Base-by-base conservation (phyloP, 2,888 invertebrate species). In the Drosophila glabriapex region DNA sequence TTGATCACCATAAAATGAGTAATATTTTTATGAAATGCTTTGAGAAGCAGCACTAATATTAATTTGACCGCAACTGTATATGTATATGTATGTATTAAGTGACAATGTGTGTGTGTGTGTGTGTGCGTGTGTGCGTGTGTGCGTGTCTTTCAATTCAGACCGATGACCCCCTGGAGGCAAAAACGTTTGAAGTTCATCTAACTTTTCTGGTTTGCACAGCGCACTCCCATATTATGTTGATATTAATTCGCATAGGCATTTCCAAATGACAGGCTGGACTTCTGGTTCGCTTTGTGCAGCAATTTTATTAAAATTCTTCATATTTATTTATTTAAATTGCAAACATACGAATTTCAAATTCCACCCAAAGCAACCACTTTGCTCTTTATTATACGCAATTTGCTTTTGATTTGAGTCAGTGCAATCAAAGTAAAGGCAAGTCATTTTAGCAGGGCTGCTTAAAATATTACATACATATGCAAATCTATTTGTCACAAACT, bases 151-250 rank as follows among this genome's bases (percentile, higher is more conserved):
- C 62, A 65, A 65, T 70, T 71, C 59, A 62, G 71, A 43, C 46
- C 76, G 56, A 54, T 80, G 80, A 80, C 55, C 76, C 60, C 80
- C 80, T 50, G 50, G 60, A 61, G 78, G 73, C 69, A 41, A 43
- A 46, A 62, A 14, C 73, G 73, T 76, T 80, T 76, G 67, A 80
- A 70, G 62, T 80, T 73, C 62, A 46, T 49, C 61, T 62, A 41
- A 39, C 39, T 56, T 74, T 43, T 25, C n/a, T 29, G n/a, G 60
- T 16, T 59, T 41, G 37, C 43, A 31, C 19, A 10, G 3, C 50
- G 28, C 22, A n/a, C 28, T 43, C 56, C 28, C 14, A 28, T 46
- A 14, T 22, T 46, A 6, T 43, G 25, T 46, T 16, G 46, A 46
- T 22, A 25, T 46, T 46, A 46, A 56, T 28, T 29, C 56, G 55